Percentiles rank a stretch among this genome's conserved stretches.
Conservation (phyloP, 2,888 invertebrate species). For the Cheiracanthium punctorium region DNA sequence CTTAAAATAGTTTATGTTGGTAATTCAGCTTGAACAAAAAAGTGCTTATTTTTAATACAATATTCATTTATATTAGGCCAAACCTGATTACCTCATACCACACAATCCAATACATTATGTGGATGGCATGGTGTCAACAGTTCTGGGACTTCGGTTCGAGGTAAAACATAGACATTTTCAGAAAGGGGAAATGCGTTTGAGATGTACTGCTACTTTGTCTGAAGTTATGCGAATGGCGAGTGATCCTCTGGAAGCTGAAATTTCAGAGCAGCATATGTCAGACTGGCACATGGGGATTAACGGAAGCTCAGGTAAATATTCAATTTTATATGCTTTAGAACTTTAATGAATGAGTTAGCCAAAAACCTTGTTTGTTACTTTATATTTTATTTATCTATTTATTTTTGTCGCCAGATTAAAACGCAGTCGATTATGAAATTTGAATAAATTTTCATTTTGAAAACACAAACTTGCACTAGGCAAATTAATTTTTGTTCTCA, state of each 20-base stretch:
- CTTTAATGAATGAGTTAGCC: neutral
- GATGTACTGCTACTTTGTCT: constrained; percentile 66
- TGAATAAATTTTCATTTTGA: neutral
- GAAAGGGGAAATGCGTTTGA: constrained; percentile 54
- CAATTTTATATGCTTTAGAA: too few relatives aligned
- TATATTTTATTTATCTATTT: neutral
- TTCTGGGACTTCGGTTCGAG: constrained; percentile 34
- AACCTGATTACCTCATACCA: constrained; percentile 29
- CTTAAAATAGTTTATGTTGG: too few relatives aligned
- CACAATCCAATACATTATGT: constrained; percentile 16
- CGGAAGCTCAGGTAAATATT: constrained; percentile 34
- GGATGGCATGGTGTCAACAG: constrained; percentile 41
- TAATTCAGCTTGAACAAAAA: too few relatives aligned
- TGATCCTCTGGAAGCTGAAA: constrained; percentile 55
- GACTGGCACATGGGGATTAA: constrained; percentile 56
- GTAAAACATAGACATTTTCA: constrained; percentile 60
- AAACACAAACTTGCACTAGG: neutral
- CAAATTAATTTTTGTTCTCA: too few relatives aligned
- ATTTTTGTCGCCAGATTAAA: neutral
- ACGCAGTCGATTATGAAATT: neutral
- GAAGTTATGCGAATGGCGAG: constrained; percentile 61
- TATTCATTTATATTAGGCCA: constrained; percentile 26
- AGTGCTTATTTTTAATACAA: neutral
- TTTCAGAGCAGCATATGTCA: constrained; percentile 59
- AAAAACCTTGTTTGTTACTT: neutral